Evolutionary conservation across 2,797 vertebrate genomes (phyloP).

Genomic region (Euphonia xanthogaster): DNA sequence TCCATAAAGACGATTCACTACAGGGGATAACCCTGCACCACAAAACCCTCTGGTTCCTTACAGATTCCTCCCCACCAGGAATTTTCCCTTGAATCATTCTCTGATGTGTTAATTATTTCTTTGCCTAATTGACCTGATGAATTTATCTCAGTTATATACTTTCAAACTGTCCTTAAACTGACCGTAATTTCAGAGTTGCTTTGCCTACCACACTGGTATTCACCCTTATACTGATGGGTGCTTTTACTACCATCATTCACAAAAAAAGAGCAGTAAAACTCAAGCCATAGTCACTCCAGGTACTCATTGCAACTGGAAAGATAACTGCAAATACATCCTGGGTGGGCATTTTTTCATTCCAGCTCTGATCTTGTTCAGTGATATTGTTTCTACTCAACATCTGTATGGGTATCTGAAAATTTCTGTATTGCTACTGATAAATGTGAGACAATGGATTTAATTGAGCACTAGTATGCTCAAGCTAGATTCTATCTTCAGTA

Average conservation of each 20-base stretch:
- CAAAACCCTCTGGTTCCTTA: neutral
- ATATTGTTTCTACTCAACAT: neutral
- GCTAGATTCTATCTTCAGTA: neutral
- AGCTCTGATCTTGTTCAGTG: neutral
- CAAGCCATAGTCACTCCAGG: neutral
- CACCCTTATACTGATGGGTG: neutral
- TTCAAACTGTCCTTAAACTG: neutral
- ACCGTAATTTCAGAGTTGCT: neutral
- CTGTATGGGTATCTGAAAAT: neutral
- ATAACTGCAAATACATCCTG: neutral
- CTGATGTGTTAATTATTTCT: slow-evolving; percentile 1
- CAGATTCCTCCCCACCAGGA: neutral
- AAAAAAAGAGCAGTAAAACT: neutral
- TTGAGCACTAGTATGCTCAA: neutral
- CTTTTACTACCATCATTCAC: neutral
- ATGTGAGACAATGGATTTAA: neutral
- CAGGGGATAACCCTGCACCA: neutral
- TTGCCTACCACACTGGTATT: neutral
- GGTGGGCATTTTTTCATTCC: neutral
- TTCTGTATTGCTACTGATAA: neutral
- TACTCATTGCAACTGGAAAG: neutral
- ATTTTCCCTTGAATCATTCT: neutral
- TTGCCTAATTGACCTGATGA: neutral
- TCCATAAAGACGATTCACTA: neutral
- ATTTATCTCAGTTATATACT: neutral